Evolutionary conservation across 2,888 invertebrate genomes (phyloP).

Genomic region (Phengaris alcon): DNA sequence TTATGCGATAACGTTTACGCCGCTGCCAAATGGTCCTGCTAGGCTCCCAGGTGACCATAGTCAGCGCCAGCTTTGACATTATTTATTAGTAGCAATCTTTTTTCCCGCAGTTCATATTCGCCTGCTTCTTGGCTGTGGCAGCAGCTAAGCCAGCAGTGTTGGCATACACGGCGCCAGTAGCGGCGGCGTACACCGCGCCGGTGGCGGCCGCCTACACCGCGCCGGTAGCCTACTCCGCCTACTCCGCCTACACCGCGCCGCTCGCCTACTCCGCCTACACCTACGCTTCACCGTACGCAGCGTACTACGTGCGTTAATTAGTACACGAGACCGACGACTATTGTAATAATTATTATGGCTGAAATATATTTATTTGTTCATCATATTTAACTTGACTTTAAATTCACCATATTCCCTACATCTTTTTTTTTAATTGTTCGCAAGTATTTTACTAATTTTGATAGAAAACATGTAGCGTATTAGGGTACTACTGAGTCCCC

Average conservation of each 20-base stretch:
- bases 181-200: slow-evolving; percentile 45
- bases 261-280: slow-evolving; percentile 50
- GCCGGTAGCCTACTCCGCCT: slow-evolving; percentile 50
- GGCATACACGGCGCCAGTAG: slow-evolving; percentile 45
- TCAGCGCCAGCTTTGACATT: neutral
- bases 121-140: slow-evolving; percentile 70
- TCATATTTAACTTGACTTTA: neutral
- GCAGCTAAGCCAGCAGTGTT: slow-evolving; percentile 60
- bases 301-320: slow-evolving; percentile 40
- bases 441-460: neutral
- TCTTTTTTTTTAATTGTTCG: neutral
- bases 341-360: slow-evolving; percentile 8
- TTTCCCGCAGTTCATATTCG: slow-evolving; percentile 64
- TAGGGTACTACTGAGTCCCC: too few species aligned
- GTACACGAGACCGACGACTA: neutral
- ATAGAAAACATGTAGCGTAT: too few species aligned
- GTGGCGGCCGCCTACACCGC: slow-evolving; percentile 50
- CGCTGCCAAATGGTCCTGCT: too few species aligned
- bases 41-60: too few species aligned
- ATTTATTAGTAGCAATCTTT: neutral
- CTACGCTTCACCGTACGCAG: slow-evolving; percentile 43
- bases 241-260: slow-evolving; percentile 44
- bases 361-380: slow-evolving; percentile 22
- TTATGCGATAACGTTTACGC: too few species aligned
- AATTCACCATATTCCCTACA: neutral